Conservation (phyloP, 2,113 vertebrate species). For the Campylomormyrus numenius region DNA sequence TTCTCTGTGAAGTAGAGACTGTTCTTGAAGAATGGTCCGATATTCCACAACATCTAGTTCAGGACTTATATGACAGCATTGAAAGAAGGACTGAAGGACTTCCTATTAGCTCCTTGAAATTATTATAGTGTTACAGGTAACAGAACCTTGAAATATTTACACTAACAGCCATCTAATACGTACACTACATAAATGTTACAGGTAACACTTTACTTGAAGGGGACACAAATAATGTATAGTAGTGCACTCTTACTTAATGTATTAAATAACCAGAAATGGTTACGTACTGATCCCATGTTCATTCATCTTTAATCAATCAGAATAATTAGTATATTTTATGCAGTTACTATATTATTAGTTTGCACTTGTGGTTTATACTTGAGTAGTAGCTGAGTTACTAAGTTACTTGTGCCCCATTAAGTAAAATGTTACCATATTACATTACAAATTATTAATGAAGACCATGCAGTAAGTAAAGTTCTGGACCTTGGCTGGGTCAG, state of each 20-base stretch:
- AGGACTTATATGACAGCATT: not conserved
- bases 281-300: not conserved
- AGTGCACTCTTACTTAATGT: not conserved
- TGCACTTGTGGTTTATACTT: not conserved
- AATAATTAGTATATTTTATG: not conserved
- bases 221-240: not conserved
- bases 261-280: not conserved
- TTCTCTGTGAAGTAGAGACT: not conserved
- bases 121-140: not conserved
- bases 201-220: not conserved
- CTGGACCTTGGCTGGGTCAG: slow-evolving; percentile 74
- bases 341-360: not conserved
- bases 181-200: not conserved
- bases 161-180: not conserved
- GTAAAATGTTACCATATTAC: not conserved
- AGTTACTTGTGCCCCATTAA: not conserved
- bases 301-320: not conserved
- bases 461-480: not conserved
- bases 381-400: not conserved
- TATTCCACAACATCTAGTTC: not conserved
- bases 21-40: not conserved
- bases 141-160: not conserved
- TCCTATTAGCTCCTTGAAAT: not conserved
- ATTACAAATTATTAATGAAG: not conserved
- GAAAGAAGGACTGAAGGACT: not conserved